Percentiles rank a stretch among this genome's conserved stretches.
These are phyloP conservation scores for Dendronephthya gigantea DNA, from an alignment of 64 coral and sea anemone genomes.

Conservation along the genomic window DNA sequence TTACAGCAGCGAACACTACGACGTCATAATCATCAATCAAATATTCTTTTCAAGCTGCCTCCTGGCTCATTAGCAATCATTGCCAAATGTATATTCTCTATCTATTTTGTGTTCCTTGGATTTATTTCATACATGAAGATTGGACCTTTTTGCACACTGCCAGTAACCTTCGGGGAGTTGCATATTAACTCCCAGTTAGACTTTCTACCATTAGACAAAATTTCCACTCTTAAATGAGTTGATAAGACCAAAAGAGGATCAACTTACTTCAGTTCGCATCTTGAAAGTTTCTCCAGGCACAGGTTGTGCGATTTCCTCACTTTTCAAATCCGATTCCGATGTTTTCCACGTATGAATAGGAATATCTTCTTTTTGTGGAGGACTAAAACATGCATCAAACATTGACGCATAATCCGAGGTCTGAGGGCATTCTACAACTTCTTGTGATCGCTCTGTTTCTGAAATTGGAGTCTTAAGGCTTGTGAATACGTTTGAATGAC, in stretches of 20 bases:
- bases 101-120: no score
- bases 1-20: no score
- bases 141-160: no score
- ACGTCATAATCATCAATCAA: no score
- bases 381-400: neutral
- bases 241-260: neutral
- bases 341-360: neutral
- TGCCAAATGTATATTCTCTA: no score
- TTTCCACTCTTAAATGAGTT: no score
- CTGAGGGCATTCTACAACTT: neutral
- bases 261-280: conserved; percentile 38
- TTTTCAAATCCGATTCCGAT: neutral
- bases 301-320: conserved; percentile 9
- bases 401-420: neutral
- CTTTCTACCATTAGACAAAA: no score
- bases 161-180: no score
- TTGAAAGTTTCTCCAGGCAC: conserved; percentile 50
- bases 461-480: neutral
- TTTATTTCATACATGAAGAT: no score
- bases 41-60: no score
- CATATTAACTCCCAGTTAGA: no score
- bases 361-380: neutral
- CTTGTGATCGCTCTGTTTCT: neutral
- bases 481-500: neutral
- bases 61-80: no score